A percentile compares a stretch with the other conserved stretches of the same genome.
phyloP scores from a whole-genome alignment of 2,888 invertebrate genomes.

The Tetramorium bicarinatum region DNA sequence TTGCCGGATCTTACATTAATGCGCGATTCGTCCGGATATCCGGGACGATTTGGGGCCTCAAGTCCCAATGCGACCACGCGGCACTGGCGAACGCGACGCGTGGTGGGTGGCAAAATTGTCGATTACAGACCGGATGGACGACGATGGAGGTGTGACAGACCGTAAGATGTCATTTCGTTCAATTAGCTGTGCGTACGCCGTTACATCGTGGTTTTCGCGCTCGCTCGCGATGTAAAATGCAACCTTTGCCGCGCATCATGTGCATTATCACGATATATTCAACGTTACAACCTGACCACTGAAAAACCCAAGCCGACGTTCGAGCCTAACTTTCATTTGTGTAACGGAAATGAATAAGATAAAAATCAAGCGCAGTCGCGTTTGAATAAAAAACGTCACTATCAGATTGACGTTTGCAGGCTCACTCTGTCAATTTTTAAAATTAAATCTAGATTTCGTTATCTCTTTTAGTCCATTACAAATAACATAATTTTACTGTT shows the following conservation, averaged over 20 bases:
- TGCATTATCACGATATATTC: not conserved
- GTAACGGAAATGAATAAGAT: not conserved
- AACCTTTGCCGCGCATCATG: not conserved
- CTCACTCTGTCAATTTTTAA: not conserved
- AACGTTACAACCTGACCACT: not conserved
- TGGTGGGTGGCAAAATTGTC: slow-evolving; percentile 54
- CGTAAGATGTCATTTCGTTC: slow-evolving; percentile 66
- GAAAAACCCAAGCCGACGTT: not conserved
- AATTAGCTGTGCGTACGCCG: slow-evolving; percentile 47
- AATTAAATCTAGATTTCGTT: not conserved
- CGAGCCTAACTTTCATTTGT: not conserved
- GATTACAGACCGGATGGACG: slow-evolving; percentile 58
- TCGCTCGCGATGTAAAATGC: not conserved
- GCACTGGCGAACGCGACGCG: slow-evolving; percentile 28
- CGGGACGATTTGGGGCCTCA: slow-evolving; percentile 18
- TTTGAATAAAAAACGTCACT: not conserved
- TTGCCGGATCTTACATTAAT: not conserved
- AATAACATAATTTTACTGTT: not conserved
- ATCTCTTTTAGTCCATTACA: not conserved
- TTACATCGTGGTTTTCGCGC: not conserved
- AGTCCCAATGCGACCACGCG: slow-evolving; percentile 45
- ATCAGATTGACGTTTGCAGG: not conserved
- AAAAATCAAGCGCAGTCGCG: not conserved
- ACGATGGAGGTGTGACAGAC: slow-evolving; percentile 63
- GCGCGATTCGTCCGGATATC: not conserved